phyloP scores from a whole-genome alignment of 2,888 invertebrate species.

The Buathra laborator region DNA sequence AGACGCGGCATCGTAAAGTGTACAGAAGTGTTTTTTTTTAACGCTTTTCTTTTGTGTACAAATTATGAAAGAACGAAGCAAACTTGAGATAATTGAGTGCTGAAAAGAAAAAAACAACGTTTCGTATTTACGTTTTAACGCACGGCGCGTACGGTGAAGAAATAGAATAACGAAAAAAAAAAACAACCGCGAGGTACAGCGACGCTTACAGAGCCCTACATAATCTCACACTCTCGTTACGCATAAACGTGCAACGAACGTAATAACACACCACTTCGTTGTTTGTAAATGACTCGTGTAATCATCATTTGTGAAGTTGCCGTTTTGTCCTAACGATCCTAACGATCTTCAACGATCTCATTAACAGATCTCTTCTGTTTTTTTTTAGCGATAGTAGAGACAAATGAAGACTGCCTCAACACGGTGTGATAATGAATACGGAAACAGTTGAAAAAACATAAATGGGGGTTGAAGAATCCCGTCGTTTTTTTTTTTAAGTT shows the following conservation, averaged over 20 bases:
- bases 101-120: conserved; percentile 25
- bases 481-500: conserved; percentile 45
- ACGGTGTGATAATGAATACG: conserved; percentile 49
- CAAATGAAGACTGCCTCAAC: conserved; percentile 60
- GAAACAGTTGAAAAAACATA: conserved; percentile 6
- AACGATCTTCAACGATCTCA: conserved; percentile 57
- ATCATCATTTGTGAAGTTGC: conserved; percentile 29
- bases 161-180: conserved; percentile 9
- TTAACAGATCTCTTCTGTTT: conserved; percentile 36
- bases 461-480: conserved; percentile 2
- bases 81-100: conserved; percentile 41
- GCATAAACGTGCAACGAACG: conserved; percentile 18
- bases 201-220: conserved; percentile 26
- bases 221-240: conserved; percentile 33
- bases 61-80: conserved; percentile 36
- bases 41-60: conserved; percentile 50
- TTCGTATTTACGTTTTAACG: conserved; percentile 27
- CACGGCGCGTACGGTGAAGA: conserved; percentile 23
- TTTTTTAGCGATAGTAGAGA: conserved; percentile 60
- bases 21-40: conserved; percentile 45
- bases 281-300: conserved; percentile 42
- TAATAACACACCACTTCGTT: conserved; percentile 15
- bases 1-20: conserved; percentile 53
- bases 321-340: conserved; percentile 55
- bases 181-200: conserved; percentile 8